phyloP scores from a whole-genome alignment of 1,140 invertebrate species.

The Cotesia chilonis region DNA sequence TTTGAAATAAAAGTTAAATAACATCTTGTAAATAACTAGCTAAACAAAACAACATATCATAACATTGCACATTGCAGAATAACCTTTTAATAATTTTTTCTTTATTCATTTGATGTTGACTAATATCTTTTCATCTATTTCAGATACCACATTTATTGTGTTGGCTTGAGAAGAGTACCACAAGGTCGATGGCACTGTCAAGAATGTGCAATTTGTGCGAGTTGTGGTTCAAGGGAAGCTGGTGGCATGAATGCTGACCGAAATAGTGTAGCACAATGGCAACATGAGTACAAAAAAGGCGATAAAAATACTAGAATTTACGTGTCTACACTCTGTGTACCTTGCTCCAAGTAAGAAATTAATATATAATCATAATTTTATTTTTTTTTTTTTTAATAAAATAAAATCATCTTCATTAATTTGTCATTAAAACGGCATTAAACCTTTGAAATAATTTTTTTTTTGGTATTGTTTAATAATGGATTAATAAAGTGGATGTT shows the following conservation, averaged over 20 bases:
- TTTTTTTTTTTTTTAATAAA: too few relatives aligned
- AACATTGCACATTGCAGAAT: not conserved
- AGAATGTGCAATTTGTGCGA: slow-evolving; percentile 76
- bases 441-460: too few relatives aligned
- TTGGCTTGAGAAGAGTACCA: slow-evolving; percentile 84
- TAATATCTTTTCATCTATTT: slow-evolving; percentile 31
- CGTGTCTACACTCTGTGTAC: slow-evolving; percentile 66
- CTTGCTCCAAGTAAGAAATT: slow-evolving; percentile 66
- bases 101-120: slow-evolving; percentile 21
- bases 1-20: too few relatives aligned
- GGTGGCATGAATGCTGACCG: slow-evolving; percentile 61
- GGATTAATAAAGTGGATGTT: too few relatives aligned
- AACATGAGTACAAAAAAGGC: slow-evolving; percentile 69
- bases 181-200: slow-evolving; percentile 90
- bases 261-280: slow-evolving; percentile 66
- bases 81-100: not conserved
- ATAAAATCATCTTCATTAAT: slow-evolving; percentile 4
- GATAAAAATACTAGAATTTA: slow-evolving; percentile 66
- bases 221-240: slow-evolving; percentile 67
- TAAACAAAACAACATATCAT: not conserved
- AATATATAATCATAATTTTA: not conserved
- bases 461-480: too few relatives aligned
- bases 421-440: too few relatives aligned
- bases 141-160: slow-evolving; percentile 91
- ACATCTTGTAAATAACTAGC: not conserved